Base-by-base conservation (phyloP, 2,888 invertebrate species). In the Byasa hedistus region DNA sequence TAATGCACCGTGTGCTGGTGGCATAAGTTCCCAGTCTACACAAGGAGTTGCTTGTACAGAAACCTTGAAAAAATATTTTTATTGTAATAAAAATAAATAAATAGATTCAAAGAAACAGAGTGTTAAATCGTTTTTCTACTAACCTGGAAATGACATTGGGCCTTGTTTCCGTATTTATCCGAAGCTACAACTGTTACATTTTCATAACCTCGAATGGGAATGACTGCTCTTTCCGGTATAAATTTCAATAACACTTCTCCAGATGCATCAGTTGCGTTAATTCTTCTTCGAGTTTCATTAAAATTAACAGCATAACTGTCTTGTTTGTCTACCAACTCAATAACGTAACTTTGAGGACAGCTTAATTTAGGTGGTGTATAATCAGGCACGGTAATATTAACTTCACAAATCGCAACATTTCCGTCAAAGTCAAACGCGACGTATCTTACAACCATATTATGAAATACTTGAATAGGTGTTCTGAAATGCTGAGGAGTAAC, bases 361-460 rank as follows among this genome's bases (percentile, higher is more conserved):
- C 96, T 97, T 52, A 98, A 87, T 78, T 95, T 94, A 10, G 98
- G 98, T 63, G 98, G 98, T 0, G 97, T 98, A 64, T 98, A 96
- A 85, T 98, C 98, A 39, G 97, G 97, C 15, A 98, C 98, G 0
- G 98, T 97, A 39, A 99, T 97, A 77, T 98, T 98, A 39, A 99
- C 98, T 92, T 97, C 96, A 81, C 99, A 99, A 80, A 98, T 98
- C 19, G 98, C 99, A 19, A 98, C 98, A 80, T 99, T 99, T 73
- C 98, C 98, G 80, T 98, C 98, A 77, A 97, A 98, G 89, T 99
- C 99, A 78, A 97, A 99, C 3, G 99, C 99, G 1, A 98, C 96
- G 79, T 98, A 99, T 89, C 97, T 96, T 0, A 98, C 97, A 36
- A 97, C 96, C 79, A 96, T 97, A 72, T 98, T 98, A 79, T 97